These are phyloP conservation scores for Sebastes schlegelii DNA, from an alignment of 2,113 vertebrate genomes.

Conservation along the genomic window DNA sequence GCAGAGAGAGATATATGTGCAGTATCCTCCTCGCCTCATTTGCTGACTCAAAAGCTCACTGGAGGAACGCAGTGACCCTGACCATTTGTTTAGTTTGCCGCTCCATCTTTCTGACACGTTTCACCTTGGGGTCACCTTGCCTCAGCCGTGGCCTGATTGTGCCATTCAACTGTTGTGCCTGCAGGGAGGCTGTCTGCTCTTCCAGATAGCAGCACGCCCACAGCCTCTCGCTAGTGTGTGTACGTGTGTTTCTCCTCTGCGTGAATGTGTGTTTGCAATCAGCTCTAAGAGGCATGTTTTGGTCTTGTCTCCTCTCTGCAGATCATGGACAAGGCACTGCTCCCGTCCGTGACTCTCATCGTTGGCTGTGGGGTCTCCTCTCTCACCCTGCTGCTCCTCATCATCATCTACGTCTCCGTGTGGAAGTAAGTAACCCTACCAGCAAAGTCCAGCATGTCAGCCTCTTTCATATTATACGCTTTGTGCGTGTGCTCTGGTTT, in stretches of 20 bases:
- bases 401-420: constrained; percentile 99
- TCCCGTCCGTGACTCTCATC: constrained; percentile 97
- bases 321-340: constrained; percentile 95
- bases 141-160: constrained; percentile 77
- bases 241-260: constrained; percentile 23
- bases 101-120: constrained; percentile 75
- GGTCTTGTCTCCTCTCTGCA: constrained; percentile 80
- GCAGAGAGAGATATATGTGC: constrained; percentile 47
- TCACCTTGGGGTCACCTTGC: constrained; percentile 86
- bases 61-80: constrained; percentile 58
- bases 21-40: constrained; percentile 61
- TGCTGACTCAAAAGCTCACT: constrained; percentile 67
- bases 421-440: constrained; percentile 90
- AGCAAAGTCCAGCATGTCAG: constrained; percentile 7
- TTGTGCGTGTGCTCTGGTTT: not conserved
- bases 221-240: constrained; percentile 25
- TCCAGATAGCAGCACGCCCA: constrained; percentile 65
- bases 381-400: constrained; percentile 95
- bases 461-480: not conserved
- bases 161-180: constrained; percentile 73
- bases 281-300: constrained; percentile 55
- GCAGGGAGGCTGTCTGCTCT: constrained; percentile 73
- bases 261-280: constrained; percentile 39
- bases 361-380: constrained; percentile 99
- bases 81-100: constrained; percentile 62